A percentile compares a stretch with the other conserved stretches of the same genome.
phyloP scores from a whole-genome alignment of 2,113 vertebrate genomes.

The Vulpes ferrilata region DNA sequence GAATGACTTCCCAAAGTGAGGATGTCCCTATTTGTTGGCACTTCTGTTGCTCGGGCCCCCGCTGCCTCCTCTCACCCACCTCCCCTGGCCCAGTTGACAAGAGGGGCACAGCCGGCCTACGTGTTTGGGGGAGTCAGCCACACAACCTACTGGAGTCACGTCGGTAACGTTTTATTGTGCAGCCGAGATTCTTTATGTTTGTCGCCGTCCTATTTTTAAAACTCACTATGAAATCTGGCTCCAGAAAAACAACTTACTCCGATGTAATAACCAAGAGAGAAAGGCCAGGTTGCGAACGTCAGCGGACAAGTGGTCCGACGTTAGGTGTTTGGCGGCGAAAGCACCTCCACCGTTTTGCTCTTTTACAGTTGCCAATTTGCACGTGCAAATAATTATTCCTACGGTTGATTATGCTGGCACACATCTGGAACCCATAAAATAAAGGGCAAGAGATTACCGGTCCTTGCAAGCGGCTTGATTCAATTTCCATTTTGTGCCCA shows the following conservation, averaged over 20 bases:
- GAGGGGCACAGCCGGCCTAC: background rate
- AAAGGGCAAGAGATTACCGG: background rate
- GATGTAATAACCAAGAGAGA: background rate
- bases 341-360: background rate
- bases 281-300: background rate
- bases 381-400: background rate
- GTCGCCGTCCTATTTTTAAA: background rate
- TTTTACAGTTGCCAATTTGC: background rate
- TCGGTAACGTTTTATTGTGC: background rate
- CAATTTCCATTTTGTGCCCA: background rate
- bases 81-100: accelerated
- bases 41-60: background rate
- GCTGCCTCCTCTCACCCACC: too few relatives aligned
- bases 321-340: background rate
- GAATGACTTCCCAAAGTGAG: background rate
- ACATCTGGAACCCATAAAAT: background rate
- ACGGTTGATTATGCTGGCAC: accelerated
- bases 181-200: background rate
- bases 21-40: background rate
- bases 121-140: background rate
- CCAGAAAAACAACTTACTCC: background rate
- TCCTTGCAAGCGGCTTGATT: background rate
- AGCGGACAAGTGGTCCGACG: background rate
- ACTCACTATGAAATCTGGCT: background rate
- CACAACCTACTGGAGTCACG: background rate